Evolutionary conservation across 2,888 invertebrate species (phyloP), one percentile per base, ranked within the genome.

Genomic region (Caenorhabditis uteleia): DNA sequence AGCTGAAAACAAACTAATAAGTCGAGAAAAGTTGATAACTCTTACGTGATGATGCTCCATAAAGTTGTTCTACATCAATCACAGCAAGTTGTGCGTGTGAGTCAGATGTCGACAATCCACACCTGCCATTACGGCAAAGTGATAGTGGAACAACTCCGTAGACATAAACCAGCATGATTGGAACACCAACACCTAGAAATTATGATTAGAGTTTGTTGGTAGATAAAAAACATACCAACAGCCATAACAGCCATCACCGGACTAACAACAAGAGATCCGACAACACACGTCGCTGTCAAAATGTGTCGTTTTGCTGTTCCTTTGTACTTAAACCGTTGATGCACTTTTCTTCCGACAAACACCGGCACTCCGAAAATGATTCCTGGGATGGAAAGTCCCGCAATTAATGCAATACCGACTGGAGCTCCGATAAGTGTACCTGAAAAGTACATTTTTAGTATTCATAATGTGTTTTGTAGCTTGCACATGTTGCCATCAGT

Each of bases 291-390:
- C 2, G 78, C 74, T 2, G 79, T 79, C 14, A 81, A 57, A 26
- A 77, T 45, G 16, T 77, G 74, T 31, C 82, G 60, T 18, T 70
- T 68, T 5, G 65, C 25, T 44, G 74, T 74, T 14, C 72, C 56
- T 38, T 74, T 64, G 58, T 78, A 67, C 45, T 68, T 54, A 64
- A 82, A 79, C 3, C 73, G 83, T 77, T 80, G 78, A 47, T 82
- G 77, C 12, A 76, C 80, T 34, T 59, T 73, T 55, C 92, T 88
- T 7, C 94, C 95, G 14, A 94, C 92, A 92, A 94, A 95, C 77
- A 95, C 91, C 64, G 95, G 95, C 84, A 95, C 91, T 16, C 91
- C 92, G 83, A 92, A 91, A 75, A 95, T 90, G 88, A 95, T 91
- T 67, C 95, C 95, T 31, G 95, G 95, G 71, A 95, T 90, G 68